Evolutionary conservation across 2,888 invertebrate genomes (phyloP).

Genomic region (Conchocele bisecta): DNA sequence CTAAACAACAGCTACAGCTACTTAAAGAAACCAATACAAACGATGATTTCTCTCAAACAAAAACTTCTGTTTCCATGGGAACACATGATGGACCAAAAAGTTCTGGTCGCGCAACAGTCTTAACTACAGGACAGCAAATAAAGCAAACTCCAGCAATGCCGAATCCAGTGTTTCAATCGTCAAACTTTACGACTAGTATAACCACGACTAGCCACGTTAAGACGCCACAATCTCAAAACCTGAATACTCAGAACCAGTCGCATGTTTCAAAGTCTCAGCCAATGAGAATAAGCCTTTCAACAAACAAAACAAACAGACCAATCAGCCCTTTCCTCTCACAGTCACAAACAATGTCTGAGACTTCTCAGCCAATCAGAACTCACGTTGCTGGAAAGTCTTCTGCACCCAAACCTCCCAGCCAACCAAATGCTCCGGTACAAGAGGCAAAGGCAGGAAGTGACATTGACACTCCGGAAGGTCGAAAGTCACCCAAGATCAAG

Average conservation of each 20-base stretch:
- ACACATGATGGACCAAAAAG: conserved; percentile 10
- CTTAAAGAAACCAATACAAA: conserved; percentile 44
- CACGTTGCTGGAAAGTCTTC: conserved; percentile 26
- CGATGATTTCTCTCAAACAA: conserved; percentile 29
- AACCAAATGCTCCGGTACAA: conserved; percentile 32
- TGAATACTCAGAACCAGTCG: no score
- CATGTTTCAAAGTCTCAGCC: conserved; percentile 2
- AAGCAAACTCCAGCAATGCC: conserved; percentile 37
- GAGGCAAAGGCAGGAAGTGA: conserved; percentile 33
- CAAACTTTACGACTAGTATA: background rate
- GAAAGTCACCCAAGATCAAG: conserved; percentile 65
- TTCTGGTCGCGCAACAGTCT: conserved; percentile 52
- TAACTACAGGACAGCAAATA: conserved; percentile 52
- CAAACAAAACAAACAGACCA: conserved; percentile 45
- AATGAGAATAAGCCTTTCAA: conserved; percentile 40
- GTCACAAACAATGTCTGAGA: conserved; percentile 16
- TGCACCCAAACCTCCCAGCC: conserved; percentile 31
- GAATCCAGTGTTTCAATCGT: conserved; percentile 53
- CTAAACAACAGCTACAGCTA: conserved; percentile 71
- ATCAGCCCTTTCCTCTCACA: conserved; percentile 25
- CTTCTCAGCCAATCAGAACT: conserved; percentile 41
- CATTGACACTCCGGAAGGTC: conserved; percentile 43
- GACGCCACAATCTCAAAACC: no score
- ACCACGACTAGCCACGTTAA: background rate
- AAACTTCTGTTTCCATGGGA: conserved; percentile 26